A percentile compares a stretch with the other conserved stretches of the same genome.
Conservation (phyloP, 2,797 vertebrate species). For the Eptatretus atami region DNA sequence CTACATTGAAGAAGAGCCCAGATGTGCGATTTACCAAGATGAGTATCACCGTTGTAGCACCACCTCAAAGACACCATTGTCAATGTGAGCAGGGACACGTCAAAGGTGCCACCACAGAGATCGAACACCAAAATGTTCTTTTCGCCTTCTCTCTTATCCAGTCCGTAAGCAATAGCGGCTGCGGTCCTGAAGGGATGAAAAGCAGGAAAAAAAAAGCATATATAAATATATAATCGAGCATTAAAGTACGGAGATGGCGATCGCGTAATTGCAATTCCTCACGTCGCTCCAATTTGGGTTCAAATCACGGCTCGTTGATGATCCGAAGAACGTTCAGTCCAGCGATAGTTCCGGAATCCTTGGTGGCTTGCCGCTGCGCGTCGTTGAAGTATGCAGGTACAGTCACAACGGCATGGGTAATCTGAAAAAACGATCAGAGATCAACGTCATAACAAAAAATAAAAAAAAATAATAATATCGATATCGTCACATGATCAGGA, state of each 20-base stretch:
- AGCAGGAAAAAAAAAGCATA: too few species aligned
- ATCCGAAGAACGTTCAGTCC: slow-evolving; percentile 72
- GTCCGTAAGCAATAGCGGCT: slow-evolving; percentile 65
- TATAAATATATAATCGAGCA: too few species aligned
- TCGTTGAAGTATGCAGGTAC: slow-evolving; percentile 89
- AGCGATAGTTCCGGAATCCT: slow-evolving; percentile 66
- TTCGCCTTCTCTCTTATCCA: slow-evolving; percentile 61
- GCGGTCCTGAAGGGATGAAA: slow-evolving; percentile 26
- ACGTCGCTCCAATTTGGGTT: neutral
- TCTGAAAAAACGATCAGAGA: slow-evolving; percentile 16
- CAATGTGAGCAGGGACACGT: slow-evolving; percentile 71
- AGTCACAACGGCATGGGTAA: slow-evolving; percentile 75
- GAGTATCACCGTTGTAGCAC: slow-evolving; percentile 85
- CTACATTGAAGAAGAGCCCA: too few species aligned
- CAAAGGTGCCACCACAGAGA: slow-evolving; percentile 62
- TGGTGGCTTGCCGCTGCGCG: slow-evolving; percentile 71
- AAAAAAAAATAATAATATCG: too few species aligned
- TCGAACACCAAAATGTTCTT: slow-evolving; percentile 92
- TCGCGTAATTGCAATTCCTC: neutral
- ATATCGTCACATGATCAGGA: too few species aligned
- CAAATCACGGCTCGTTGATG: slow-evolving; percentile 70
- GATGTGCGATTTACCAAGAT: slow-evolving; percentile 17
- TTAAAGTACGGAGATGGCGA: too few species aligned
- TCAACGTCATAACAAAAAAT: neutral
- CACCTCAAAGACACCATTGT: slow-evolving; percentile 71